Evolutionary conservation across 2,888 invertebrate genomes (phyloP).

Genomic region (Mythimna pallens): DNA sequence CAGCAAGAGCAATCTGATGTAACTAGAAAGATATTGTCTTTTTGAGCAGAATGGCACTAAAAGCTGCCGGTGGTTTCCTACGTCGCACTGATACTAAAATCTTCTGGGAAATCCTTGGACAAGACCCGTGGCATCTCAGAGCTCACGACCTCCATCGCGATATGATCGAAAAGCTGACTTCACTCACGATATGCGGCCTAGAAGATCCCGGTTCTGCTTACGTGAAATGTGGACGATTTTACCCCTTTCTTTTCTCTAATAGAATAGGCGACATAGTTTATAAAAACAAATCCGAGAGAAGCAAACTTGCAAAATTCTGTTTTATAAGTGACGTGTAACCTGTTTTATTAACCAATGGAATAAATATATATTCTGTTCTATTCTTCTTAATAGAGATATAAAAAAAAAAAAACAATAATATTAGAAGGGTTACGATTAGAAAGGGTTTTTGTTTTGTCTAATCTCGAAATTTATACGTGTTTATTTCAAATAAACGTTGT

Average conservation of each 20-base stretch:
- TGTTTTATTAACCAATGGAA: too few relatives aligned
- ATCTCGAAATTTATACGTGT: neutral
- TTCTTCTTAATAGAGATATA: too few relatives aligned
- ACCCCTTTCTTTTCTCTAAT: neutral
- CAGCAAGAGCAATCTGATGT: neutral
- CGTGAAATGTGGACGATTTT: neutral
- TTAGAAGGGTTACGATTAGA: neutral
- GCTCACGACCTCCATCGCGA: neutral
- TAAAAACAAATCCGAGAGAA: too few relatives aligned
- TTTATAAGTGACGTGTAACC: too few relatives aligned
- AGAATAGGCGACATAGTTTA: too few relatives aligned
- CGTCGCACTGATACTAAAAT: neutral
- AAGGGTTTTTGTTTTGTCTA: neutral
- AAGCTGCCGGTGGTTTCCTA: neutral
- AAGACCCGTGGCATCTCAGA: slow-evolving; percentile 1
- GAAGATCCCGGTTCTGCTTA: neutral
- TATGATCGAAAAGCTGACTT: neutral
- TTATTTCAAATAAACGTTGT: neutral
- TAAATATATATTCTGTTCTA: too few relatives aligned
- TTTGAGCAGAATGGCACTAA: neutral
- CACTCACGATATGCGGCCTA: neutral
- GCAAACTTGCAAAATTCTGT: too few relatives aligned
- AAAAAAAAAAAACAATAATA: too few relatives aligned
- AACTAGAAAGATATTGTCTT: neutral
- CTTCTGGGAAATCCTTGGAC: neutral